Conservation (phyloP, 2,797 vertebrate genomes). For the Numenius phaeopus region DNA sequence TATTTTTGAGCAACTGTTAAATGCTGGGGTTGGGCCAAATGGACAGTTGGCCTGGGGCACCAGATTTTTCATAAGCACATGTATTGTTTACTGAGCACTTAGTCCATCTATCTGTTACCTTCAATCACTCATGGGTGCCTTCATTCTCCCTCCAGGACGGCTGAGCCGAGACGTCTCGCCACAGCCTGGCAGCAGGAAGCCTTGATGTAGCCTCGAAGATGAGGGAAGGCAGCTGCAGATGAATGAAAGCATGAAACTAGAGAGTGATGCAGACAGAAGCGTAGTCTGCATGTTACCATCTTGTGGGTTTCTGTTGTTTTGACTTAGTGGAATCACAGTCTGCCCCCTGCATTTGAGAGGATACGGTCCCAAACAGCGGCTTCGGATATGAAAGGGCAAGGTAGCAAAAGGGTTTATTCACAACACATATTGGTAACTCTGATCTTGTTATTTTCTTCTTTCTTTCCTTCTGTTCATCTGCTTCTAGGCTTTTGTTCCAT, state of each 20-base stretch:
- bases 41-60: conserved; percentile 39
- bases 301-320: conserved; percentile 9
- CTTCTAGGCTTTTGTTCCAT: not conserved
- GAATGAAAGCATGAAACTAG: conserved; percentile 37
- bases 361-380: not conserved
- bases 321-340: not conserved
- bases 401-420: not conserved
- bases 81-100: conserved; percentile 30
- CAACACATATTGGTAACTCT: not conserved
- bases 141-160: not conserved
- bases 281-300: not conserved
- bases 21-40: conserved; percentile 43
- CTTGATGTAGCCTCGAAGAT: conserved; percentile 14
- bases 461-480: not conserved
- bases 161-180: not conserved
- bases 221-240: conserved; percentile 59
- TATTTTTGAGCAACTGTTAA: conserved; percentile 57
- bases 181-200: conserved; percentile 36
- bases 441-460: not conserved
- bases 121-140: conserved; percentile 53
- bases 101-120: conserved; percentile 63
- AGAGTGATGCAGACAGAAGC: conserved; percentile 13
- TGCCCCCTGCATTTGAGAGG: not conserved
- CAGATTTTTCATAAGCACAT: not conserved
- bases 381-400: not conserved